These are phyloP conservation scores for Nylanderia fulva DNA, from an alignment of 1,140 invertebrate species.

Conservation along the genomic window DNA sequence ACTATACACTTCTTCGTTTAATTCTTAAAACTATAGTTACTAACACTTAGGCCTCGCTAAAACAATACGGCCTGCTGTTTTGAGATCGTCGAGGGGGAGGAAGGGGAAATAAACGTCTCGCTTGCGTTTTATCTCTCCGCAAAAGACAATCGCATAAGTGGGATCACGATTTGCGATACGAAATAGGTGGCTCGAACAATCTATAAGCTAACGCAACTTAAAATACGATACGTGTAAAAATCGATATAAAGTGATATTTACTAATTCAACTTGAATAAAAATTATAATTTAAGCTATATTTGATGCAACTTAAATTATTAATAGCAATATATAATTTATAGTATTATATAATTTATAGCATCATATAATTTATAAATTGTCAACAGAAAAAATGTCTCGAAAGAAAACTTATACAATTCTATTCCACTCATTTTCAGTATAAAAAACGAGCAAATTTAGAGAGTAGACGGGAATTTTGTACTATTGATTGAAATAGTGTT, in stretches of 20 bases:
- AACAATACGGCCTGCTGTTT: constrained; percentile 58
- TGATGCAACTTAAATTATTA: not conserved
- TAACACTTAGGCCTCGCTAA: constrained; percentile 71
- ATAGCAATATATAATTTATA: too few species aligned
- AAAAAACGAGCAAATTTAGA: constrained; percentile 27
- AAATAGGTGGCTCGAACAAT: not conserved
- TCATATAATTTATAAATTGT: constrained; percentile 1
- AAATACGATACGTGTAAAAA: constrained; percentile 30
- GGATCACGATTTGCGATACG: not conserved
- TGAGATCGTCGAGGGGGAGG: constrained; percentile 1
- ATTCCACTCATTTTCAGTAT: not conserved
- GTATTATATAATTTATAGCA: constrained; percentile 12
- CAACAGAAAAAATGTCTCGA: not conserved
- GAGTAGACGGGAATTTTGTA: constrained; percentile 54
- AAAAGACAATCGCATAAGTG: constrained; percentile 15
- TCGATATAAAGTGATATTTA: constrained; percentile 30
- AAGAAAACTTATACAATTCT: not conserved
- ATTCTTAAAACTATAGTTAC: constrained; percentile 42
- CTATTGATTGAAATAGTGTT: constrained; percentile 54
- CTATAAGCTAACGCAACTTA: not conserved
- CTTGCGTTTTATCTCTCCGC: not conserved
- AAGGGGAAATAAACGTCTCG: not conserved
- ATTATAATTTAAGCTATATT: not conserved
- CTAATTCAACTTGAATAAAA: constrained; percentile 21
- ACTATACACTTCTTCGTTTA: constrained; percentile 41